Conservation (phyloP, 1,140 invertebrate species). For the Drosophila sproati region DNA sequence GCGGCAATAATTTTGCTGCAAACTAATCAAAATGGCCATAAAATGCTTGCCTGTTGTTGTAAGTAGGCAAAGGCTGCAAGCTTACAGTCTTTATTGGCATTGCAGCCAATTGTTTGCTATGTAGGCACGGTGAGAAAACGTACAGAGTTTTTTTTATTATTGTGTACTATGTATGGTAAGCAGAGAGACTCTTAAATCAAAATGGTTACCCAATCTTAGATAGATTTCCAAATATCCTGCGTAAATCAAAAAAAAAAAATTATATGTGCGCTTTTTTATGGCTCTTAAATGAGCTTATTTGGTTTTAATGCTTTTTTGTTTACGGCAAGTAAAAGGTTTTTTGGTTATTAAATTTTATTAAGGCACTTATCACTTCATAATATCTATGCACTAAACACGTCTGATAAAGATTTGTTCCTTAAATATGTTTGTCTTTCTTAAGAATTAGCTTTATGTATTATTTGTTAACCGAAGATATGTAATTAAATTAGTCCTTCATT, state of each 20-base stretch:
- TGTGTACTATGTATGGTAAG: constrained; percentile 6
- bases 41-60: constrained; percentile 23
- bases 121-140: constrained; percentile 2
- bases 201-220: constrained; percentile 18
- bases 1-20: constrained; percentile 17
- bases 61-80: constrained; percentile 39
- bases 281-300: background rate
- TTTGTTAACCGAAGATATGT: too few relatives aligned
- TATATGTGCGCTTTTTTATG: constrained; percentile 13
- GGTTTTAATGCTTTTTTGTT: background rate
- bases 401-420: background rate
- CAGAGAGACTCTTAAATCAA: constrained; percentile 24
- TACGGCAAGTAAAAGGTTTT: background rate
- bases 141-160: constrained; percentile 23
- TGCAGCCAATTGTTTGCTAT: constrained; percentile 32
- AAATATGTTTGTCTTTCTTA: too few relatives aligned
- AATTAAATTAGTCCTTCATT: background rate
- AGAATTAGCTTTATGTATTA: too few relatives aligned
- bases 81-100: constrained; percentile 38
- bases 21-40: constrained; percentile 35
- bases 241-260: too few relatives aligned
- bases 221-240: constrained; percentile 5
- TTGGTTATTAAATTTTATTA: background rate
- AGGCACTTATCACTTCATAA: constrained; percentile 1
- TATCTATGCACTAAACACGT: background rate